A percentile compares a stretch with the other conserved stretches of the same genome.
phyloP scores from a whole-genome alignment of 2,113 vertebrate genomes.

The Campylomormyrus numenius region DNA sequence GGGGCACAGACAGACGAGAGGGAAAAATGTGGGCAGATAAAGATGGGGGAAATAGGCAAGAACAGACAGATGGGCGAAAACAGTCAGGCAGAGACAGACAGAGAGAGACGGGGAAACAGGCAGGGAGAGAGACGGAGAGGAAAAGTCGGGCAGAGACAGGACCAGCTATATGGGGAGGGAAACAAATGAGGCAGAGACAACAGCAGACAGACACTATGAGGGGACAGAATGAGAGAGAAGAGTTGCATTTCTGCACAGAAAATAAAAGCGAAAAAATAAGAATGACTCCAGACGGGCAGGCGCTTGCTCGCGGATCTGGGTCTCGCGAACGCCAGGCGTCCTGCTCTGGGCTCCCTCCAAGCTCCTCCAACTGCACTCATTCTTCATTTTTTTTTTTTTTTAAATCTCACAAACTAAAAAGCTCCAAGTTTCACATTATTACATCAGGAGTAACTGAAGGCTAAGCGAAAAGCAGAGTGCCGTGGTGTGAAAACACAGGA shows the following conservation, averaged over 20 bases:
- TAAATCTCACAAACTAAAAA: background rate
- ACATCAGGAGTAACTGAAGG: conserved; percentile 14
- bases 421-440: conserved; percentile 10
- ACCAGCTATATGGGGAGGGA: background rate
- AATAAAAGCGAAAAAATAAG: background rate
- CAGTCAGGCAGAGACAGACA: background rate
- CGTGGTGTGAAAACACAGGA: background rate
- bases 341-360: conserved; percentile 3
- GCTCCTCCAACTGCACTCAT: conserved; percentile 1
- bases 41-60: background rate
- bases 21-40: background rate
- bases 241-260: background rate
- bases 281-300: background rate
- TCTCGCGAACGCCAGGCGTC: background rate
- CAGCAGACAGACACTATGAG: background rate
- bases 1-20: background rate
- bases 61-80: background rate
- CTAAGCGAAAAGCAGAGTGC: background rate
- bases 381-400: background rate
- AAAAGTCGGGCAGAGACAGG: background rate
- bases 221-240: background rate
- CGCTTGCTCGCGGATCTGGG: background rate
- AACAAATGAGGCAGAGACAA: background rate
- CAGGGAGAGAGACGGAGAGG: background rate
- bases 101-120: background rate